These are phyloP conservation scores for Ardeotis arabs DNA, from an alignment of 2,113 vertebrate genomes.

Conservation along the genomic window DNA sequence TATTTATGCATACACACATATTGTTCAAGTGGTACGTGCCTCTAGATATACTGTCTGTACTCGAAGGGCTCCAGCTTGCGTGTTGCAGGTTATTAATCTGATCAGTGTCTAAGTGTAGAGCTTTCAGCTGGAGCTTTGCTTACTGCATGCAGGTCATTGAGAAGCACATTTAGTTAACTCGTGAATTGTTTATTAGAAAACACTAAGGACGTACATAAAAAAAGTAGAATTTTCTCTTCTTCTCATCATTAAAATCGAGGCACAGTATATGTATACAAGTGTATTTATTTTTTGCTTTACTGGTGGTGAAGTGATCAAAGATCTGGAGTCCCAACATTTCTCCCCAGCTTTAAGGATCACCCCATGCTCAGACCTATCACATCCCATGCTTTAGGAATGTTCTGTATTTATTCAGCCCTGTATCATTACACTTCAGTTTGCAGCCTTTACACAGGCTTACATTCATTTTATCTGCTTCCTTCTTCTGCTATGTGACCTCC, in stretches of 20 bases:
- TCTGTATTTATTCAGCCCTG: not conserved
- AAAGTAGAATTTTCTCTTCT: too few species aligned
- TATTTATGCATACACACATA: conserved; percentile 47
- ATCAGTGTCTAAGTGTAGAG: not conserved
- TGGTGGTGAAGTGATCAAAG: not conserved
- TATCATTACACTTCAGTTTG: not conserved
- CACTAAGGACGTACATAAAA: too few species aligned
- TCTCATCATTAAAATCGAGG: too few species aligned
- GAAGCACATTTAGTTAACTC: too few species aligned
- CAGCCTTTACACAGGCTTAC: not conserved
- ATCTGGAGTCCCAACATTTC: not conserved
- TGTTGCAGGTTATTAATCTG: conserved; percentile 21
- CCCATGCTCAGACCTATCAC: not conserved
- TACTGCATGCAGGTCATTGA: too few species aligned
- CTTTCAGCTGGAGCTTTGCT: too few species aligned
- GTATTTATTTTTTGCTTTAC: too few species aligned
- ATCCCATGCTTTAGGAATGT: not conserved
- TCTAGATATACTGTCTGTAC: not conserved
- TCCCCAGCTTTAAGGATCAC: not conserved
- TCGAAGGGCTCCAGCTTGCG: conserved; percentile 29
- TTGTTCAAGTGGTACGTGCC: not conserved
- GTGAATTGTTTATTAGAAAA: too few species aligned
- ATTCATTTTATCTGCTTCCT: not conserved
- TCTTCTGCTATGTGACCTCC: not conserved
- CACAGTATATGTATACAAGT: too few species aligned